A percentile compares a stretch with the other conserved stretches of the same genome.
phyloP scores from a whole-genome alignment of 2,797 vertebrate species.

The Acrossocheilus fasciatus region DNA sequence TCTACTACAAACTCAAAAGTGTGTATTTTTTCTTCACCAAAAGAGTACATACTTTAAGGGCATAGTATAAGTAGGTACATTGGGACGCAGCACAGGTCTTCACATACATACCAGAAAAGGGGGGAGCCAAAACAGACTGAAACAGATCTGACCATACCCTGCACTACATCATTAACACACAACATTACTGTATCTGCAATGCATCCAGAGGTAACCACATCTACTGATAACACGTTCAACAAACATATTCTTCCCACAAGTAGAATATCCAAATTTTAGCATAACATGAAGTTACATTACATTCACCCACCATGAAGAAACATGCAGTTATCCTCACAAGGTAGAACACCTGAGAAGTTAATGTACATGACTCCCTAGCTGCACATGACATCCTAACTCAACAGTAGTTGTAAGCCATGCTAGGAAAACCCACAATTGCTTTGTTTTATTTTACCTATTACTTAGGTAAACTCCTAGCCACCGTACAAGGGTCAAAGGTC shows the following conservation, averaged over 20 bases:
- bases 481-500: neutral
- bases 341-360: no score
- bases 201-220: neutral
- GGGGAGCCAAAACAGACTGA: neutral
- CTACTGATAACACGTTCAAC: neutral
- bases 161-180: no score
- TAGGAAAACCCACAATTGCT: neutral
- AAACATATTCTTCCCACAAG: neutral
- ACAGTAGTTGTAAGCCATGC: neutral
- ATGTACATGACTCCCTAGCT: neutral
- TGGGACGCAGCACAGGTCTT: no score
- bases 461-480: neutral
- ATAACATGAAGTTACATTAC: neutral
- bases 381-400: no score
- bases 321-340: no score
- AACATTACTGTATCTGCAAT: neutral
- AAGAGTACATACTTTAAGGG: no score
- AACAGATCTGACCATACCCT: neutral
- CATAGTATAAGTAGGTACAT: no score
- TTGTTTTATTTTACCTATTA: neutral
- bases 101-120: no score
- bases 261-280: neutral
- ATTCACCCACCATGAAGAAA: no score
- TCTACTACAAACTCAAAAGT: no score
- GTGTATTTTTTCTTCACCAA: no score